Base-by-base conservation (phyloP, 1,140 invertebrate species). In the Panagrolaimus sp. region DNA sequence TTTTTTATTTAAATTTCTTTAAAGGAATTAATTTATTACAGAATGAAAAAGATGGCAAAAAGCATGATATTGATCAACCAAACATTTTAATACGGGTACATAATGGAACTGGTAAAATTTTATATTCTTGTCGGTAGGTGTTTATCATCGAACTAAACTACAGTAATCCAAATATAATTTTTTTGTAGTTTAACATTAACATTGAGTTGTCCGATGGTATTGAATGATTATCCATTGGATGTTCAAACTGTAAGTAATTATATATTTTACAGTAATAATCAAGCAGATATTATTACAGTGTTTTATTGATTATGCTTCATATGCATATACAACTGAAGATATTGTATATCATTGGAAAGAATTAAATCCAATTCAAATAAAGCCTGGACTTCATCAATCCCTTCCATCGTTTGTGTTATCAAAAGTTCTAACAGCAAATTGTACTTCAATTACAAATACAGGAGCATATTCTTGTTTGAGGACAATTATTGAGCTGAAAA, bases 41-140 rank as follows among this genome's bases (percentile, higher is more conserved):
- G 91, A 96, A 96, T 80, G 93, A 96, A 86, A 95, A 96, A 84
- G 91, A 95, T 82, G 94, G 93, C 55, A 93, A 95, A 83, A 94
- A 95, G 84, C 94, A 96, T 85, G 92, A 94, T 83, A 95, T 96
- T n/a, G 82, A 83, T 47, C 72, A 73, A 44, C 82, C 82, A 48
- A 82, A 82, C 65, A 71, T 96, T 69, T 93, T 96, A 87, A 93
- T 96, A 82, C 87, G 94, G 76, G 95, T 96, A 79, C 93, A 94
- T 86, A 93, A 94, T 47, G 89, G 94, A 14, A 76, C 74, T 78
- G 94, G 93, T 68, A 91, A 90, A 63, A 93, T 96, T 76, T 88
- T 96, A 69, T 96, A 96, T 87, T 95, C 92, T 86, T 76, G 67
- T n/a, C 89, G 93, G 63, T 82, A 24, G 93, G 93, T 48, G 87